phyloP scores from a whole-genome alignment of 2,888 invertebrate genomes.

The Nymphalis polychloros region DNA sequence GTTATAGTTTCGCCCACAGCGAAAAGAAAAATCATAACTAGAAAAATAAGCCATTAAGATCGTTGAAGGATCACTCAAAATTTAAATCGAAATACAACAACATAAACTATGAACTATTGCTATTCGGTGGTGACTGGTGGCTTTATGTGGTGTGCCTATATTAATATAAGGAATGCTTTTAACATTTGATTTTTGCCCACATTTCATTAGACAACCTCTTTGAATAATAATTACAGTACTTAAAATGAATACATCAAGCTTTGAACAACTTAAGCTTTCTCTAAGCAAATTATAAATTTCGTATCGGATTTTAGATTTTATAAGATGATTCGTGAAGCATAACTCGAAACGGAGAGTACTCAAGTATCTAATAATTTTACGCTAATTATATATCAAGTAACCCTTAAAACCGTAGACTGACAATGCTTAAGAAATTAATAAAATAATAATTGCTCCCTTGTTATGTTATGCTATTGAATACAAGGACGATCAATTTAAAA shows the following conservation, averaged over 20 bases:
- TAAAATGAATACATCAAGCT: neutral
- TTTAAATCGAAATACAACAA: no score
- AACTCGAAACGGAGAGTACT: conserved; percentile 6
- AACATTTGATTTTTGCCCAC: no score
- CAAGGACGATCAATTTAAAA: neutral
- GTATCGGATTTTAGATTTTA: conserved; percentile 1
- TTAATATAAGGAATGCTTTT: no score
- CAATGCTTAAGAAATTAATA: conserved; percentile 18
- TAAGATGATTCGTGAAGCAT: neutral
- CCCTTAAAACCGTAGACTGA: conserved; percentile 15
- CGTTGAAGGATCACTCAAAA: no score
- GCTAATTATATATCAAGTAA: conserved; percentile 23
- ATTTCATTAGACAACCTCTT: neutral
- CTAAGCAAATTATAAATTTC: conserved; percentile 3
- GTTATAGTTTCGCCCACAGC: no score
- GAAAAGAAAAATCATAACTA: no score
- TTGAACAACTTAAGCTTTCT: neutral
- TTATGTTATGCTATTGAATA: neutral
- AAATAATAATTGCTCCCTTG: conserved; percentile 12
- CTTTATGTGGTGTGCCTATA: no score
- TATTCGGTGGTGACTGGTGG: no score
- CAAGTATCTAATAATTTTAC: conserved; percentile 15
- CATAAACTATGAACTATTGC: no score
- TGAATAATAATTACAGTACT: neutral
- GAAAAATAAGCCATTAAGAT: no score